Percentiles rank a stretch among this genome's conserved stretches.
phyloP scores from a whole-genome alignment of 2,113 vertebrate genomes.

The Onychostruthus taczanowskii region DNA sequence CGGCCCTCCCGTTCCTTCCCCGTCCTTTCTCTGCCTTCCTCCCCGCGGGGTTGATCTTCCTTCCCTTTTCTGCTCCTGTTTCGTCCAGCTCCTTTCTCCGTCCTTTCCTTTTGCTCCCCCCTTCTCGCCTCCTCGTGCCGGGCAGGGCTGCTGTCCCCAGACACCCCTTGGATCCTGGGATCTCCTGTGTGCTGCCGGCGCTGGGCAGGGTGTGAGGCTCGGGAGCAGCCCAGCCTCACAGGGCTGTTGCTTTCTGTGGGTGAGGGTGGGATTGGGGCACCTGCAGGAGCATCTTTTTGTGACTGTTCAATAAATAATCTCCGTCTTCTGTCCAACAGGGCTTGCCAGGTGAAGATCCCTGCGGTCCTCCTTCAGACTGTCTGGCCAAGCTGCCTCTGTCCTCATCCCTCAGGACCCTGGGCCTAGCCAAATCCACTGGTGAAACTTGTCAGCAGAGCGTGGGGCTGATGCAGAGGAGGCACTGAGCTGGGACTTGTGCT shows the following conservation, averaged over 20 bases:
- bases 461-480: not conserved
- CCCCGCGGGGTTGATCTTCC: too few species aligned
- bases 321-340: not conserved
- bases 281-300: not conserved
- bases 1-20: not conserved
- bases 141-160: not conserved
- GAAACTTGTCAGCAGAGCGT: accelerated
- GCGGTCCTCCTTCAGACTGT: too few species aligned
- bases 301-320: too few species aligned
- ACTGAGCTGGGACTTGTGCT: not conserved
- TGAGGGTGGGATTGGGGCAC: accelerated
- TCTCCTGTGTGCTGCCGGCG: accelerated
- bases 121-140: not conserved
- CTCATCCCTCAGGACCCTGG: not conserved
- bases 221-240: not conserved
- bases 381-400: not conserved
- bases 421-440: not conserved
- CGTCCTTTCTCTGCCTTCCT: too few species aligned
- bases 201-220: not conserved
- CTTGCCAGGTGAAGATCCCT: not conserved
- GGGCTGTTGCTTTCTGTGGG: not conserved
- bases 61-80: not conserved
- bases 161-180: accelerated
- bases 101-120: too few species aligned
- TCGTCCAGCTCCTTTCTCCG: too few species aligned